Evolutionary conservation across 2,113 vertebrate genomes (phyloP).

Genomic region (Petaurus breviceps): DNA sequence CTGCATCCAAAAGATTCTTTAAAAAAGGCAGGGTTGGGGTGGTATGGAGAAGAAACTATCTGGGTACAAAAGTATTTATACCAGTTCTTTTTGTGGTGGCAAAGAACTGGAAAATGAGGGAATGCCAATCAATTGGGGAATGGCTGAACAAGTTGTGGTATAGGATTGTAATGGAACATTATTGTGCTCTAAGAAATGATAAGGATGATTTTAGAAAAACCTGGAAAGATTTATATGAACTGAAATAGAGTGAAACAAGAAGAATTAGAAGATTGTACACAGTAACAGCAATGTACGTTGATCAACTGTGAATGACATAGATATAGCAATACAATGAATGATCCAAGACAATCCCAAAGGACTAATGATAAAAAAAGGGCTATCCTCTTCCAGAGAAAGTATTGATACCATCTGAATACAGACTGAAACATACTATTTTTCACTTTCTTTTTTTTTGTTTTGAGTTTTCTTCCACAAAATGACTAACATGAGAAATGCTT

Average conservation of each 20-base stretch:
- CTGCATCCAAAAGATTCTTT: background rate
- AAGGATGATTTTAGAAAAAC: background rate
- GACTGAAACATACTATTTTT: background rate
- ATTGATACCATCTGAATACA: background rate
- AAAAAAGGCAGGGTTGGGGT: background rate
- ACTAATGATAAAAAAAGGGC: background rate
- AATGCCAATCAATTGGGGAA: too few relatives aligned
- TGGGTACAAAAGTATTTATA: background rate
- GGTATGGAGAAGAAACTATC: too few relatives aligned
- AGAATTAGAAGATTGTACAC: background rate
- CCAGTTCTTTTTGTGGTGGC: too few relatives aligned
- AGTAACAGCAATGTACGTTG: background rate
- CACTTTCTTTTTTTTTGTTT: background rate
- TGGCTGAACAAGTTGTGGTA: too few relatives aligned
- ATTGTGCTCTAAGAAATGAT: background rate
- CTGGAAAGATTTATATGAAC: background rate
- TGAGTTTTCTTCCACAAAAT: background rate
- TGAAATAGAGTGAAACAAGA: background rate
- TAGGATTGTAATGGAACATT: background rate
- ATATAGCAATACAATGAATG: background rate
- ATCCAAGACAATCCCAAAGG: background rate
- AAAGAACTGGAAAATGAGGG: too few relatives aligned
- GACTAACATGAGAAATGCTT: background rate
- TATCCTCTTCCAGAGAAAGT: background rate
- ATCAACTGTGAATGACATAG: background rate